phyloP scores from a whole-genome alignment of 2,888 invertebrate genomes.

The Diarsia brunnea region DNA sequence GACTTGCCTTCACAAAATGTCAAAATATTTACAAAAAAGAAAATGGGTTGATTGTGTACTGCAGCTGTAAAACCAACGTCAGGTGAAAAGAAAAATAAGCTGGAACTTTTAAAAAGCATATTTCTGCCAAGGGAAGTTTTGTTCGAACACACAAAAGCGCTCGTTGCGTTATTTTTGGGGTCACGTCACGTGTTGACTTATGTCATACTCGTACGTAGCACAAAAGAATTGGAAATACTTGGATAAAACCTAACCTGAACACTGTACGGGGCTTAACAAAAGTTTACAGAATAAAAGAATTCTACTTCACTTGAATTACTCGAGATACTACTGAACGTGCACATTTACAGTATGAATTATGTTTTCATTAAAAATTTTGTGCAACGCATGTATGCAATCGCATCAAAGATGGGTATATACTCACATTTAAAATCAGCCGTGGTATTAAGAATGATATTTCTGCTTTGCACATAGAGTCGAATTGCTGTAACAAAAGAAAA shows the following conservation, averaged over 20 bases:
- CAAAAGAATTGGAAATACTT: constrained; percentile 48
- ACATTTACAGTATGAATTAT: not conserved
- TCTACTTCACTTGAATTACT: not conserved
- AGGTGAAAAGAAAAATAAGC: constrained; percentile 51
- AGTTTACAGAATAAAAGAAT: constrained; percentile 8
- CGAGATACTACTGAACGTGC: not conserved
- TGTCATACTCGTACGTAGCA: constrained; percentile 40
- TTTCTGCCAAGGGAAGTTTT: constrained; percentile 51
- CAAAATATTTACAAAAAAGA: constrained; percentile 33
- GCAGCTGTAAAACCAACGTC: constrained; percentile 33
- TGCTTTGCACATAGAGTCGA: constrained; percentile 94
- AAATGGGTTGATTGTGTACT: constrained; percentile 36
- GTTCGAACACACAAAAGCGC: constrained; percentile 55
- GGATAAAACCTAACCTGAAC: constrained; percentile 38
- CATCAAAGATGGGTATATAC: constrained; percentile 77
- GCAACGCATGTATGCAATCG: not conserved
- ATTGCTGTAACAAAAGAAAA: constrained; percentile 92
- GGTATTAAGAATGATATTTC: constrained; percentile 94
- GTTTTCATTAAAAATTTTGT: not conserved
- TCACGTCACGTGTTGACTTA: constrained; percentile 53
- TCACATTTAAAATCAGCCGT: constrained; percentile 94
- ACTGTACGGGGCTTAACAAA: constrained; percentile 29
- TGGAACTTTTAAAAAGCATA: constrained; percentile 51
- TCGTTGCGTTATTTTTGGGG: constrained; percentile 60
- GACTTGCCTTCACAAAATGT: constrained; percentile 17